Percentiles rank a stretch among this genome's conserved stretches.
These are phyloP conservation scores for human (Homo sapiens) DNA, from an alignment of 2,113 vertebrate species.

Conservation along the genomic window DNA sequence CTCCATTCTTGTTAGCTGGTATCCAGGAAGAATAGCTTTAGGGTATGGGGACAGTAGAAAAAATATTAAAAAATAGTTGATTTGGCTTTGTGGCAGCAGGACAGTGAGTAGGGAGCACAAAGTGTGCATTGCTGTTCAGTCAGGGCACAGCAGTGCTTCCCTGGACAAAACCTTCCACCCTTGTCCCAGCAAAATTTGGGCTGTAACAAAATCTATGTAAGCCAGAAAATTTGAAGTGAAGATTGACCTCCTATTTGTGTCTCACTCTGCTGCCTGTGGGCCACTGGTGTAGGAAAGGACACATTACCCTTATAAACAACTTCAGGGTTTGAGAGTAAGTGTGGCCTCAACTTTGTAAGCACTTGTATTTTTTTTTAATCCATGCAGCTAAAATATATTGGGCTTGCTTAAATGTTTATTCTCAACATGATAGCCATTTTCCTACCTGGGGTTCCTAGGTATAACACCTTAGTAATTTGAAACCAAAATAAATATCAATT, in stretches of 20 bases:
- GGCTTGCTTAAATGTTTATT: background rate
- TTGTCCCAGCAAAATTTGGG: background rate
- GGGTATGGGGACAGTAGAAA: background rate
- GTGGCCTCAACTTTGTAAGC: background rate
- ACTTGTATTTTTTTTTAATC: background rate
- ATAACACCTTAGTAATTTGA: constrained; percentile 37
- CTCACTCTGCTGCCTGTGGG: background rate
- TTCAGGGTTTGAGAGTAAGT: background rate
- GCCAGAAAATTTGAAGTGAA: constrained; percentile 65
- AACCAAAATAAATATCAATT: constrained; percentile 30
- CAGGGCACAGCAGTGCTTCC: constrained; percentile 44
- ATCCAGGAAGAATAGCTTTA: background rate
- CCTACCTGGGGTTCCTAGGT: background rate
- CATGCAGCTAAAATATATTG: background rate
- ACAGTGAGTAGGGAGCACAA: background rate
- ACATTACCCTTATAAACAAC: no score
- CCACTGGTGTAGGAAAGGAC: background rate
- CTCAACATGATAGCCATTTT: background rate
- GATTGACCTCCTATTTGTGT: constrained; percentile 1
- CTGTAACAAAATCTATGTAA: constrained; percentile 60
- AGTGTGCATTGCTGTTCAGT: background rate
- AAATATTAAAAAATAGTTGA: background rate
- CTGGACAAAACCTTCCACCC: constrained; percentile 53
- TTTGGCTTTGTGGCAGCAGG: background rate
- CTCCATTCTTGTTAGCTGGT: background rate